Evolutionary conservation across 2,113 vertebrate genomes (phyloP).

Genomic region (Vulpes ferrilata): DNA sequence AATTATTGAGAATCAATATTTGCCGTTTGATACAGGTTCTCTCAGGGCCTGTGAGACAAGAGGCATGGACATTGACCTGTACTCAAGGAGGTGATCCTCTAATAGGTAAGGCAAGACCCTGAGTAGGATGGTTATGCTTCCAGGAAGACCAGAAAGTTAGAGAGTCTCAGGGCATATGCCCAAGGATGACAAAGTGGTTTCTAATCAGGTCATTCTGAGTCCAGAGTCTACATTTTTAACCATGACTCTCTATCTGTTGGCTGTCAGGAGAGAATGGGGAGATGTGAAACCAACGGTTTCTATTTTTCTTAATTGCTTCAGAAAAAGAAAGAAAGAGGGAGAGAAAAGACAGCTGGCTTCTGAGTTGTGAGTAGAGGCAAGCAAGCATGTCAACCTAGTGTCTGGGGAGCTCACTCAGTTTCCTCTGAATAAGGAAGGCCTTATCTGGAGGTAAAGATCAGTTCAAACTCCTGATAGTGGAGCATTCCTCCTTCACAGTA

Average conservation of each 20-base stretch:
- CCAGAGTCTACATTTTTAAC: neutral
- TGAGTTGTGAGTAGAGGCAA: neutral
- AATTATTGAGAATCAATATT: neutral
- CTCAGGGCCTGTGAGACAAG: neutral
- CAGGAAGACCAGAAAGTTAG: neutral
- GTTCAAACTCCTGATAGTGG: neutral
- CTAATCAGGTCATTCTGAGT: neutral
- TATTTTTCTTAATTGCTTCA: neutral
- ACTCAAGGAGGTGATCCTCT: neutral
- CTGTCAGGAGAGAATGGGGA: neutral
- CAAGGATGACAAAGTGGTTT: neutral
- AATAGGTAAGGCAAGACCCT: neutral
- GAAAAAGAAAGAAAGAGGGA: neutral
- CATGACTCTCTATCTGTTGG: neutral
- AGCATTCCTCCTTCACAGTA: neutral
- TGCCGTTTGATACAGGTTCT: too few relatives aligned
- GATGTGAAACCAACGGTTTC: neutral
- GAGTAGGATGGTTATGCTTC: neutral
- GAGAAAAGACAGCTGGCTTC: neutral
- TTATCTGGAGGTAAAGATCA: neutral
- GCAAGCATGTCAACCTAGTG: neutral
- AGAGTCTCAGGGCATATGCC: neutral
- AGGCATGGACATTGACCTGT: neutral
- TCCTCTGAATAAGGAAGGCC: neutral
- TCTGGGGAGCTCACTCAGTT: neutral